Evolutionary conservation across 2,888 invertebrate genomes (phyloP), one percentile per base, ranked within the genome.

Genomic region (Encarsia formosa): DNA sequence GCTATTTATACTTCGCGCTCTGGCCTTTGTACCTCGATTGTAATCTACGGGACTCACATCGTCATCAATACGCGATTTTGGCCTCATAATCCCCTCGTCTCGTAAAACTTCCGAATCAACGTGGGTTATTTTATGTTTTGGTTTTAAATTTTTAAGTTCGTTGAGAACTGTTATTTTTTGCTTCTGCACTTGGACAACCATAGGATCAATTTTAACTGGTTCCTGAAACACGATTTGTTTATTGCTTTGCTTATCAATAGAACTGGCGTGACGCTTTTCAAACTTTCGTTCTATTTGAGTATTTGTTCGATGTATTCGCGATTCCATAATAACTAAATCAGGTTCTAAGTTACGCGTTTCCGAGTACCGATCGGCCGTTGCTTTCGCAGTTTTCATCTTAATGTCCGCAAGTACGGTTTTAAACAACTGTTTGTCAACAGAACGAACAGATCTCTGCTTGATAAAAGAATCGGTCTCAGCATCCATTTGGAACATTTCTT

Each of bases 401-500:
- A 66, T 61, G 31, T 72, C 71, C 11, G 65, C 63, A 59, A 71
- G 65, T 48, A 69, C 67, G 55, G 66, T 64, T 59, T 65, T 70
- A 49, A 67, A 71, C 11, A 66, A 59, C 15, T 70, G 69, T 29
- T 64, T 68, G 42, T 68, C 69, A 4, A 62, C 58, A 4, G 67
- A 60, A 44, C 66, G 70, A 26, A 67, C 57, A 6, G 71, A 68
- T 46, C 65, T 65, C 45, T 68, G 72, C 54, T 72, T 73, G 34
- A 73, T 66, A 56, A 73, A 71, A 46, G 73, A 70, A 64, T 73
- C 70, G 54, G 70, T 71, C 57, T 73, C 70, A 13, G 71, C 66
- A 66, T 90, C 90, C 66, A 85, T 81, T 45, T 85, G 79, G 75
- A 89, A 89, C 62, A 89, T 86, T 69, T 88, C 87, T 49, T 85